Evolutionary conservation across 2,888 invertebrate genomes (phyloP), one percentile per base, ranked within the genome.

Genomic region (Standfussiana lucernea): DNA sequence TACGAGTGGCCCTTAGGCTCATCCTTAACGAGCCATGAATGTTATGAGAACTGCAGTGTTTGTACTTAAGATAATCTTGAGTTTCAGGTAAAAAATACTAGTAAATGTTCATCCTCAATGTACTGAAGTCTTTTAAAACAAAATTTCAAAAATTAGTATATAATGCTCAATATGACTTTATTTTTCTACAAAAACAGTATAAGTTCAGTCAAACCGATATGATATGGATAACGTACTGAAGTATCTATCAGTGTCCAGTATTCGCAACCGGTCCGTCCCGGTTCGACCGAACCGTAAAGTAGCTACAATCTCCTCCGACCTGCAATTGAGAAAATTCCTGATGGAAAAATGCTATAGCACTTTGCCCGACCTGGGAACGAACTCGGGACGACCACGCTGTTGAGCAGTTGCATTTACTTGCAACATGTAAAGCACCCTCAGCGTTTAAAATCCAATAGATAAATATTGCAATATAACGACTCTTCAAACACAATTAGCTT

Each of bases 401-500:
- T 24, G 8, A 40, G 28, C 28, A 56, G 13, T 28, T 59, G 28
- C 24, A 10, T 32, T 72, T 56, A 35, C 45, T 24, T 32, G 18
- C 4, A 42, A 1, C 24, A 11, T 11, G 11, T 24, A 68, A 10
- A 72, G 3, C 28, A 3, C 24, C 18, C 7, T 40, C 11, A 69
- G 24, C 13, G 1, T 28, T 62, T 45, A n/a, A 35, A 24, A 64
- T 35, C 21, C n/a, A 45, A 35, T 13, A 45, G 4, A 28, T 40
- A 21, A 32, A 15, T 69, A 42, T 40, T 32, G 11, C 24, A n/a
- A 69, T 40, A n/a, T 40, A 21, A n/a, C 7, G 32, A 15, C n/a
- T 24, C n/a, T 79, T 45, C 7, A n/a, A 78, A 50, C 1, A 35
- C 35, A 62, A 62, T 77, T 42, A 45, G 35, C 50, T 35, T 72